phyloP scores from a whole-genome alignment of 2,113 vertebrate species.

The Aspiorhynchus laticeps region DNA sequence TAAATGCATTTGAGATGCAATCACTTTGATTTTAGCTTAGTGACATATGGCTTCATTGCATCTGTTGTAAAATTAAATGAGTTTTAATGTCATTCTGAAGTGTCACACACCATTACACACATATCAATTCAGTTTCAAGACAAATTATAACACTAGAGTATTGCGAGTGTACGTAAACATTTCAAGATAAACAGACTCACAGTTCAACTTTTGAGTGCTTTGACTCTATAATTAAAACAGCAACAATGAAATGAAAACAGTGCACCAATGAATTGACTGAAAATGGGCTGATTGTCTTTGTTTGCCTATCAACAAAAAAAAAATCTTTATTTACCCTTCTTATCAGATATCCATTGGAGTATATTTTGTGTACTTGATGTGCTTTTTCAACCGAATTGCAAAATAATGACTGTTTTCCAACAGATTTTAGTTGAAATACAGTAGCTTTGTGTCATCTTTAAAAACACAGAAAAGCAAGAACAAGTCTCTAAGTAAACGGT shows the following conservation, averaged over 20 bases:
- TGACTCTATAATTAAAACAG: neutral
- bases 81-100: slow-evolving; percentile 7
- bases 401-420: slow-evolving; percentile 4
- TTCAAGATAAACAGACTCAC: slow-evolving; percentile 23
- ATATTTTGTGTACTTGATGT: neutral
- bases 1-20: neutral
- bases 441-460: neutral
- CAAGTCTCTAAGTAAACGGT: neutral
- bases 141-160: neutral
- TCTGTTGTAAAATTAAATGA: slow-evolving; percentile 15
- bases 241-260: neutral
- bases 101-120: slow-evolving; percentile 13
- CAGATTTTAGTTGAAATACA: slow-evolving; percentile 2
- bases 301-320: too few relatives aligned
- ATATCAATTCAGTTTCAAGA: slow-evolving; percentile 1
- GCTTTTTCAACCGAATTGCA: neutral
- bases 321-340: neutral
- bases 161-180: neutral
- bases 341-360: neutral
- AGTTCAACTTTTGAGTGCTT: slow-evolving; percentile 18
- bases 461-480: neutral
- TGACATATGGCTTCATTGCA: neutral
- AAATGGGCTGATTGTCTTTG: neutral
- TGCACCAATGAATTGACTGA: neutral
- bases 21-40: neutral